Conservation (phyloP, 2,888 invertebrate genomes). For the Heliconius cydno region DNA sequence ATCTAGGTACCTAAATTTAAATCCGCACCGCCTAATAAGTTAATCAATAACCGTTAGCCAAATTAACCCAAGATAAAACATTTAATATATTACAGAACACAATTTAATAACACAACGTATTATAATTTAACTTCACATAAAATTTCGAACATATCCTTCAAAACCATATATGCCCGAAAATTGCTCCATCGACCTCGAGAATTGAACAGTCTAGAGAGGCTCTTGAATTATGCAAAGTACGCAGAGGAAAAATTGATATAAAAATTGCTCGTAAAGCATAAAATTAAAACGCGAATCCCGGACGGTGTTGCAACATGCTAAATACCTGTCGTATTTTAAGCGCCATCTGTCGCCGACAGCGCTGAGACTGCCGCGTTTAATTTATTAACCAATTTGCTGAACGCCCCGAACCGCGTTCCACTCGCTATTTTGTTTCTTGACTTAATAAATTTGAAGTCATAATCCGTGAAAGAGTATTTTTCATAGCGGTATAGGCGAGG, state of each 20-base stretch:
- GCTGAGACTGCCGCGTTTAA: slow-evolving; percentile 80
- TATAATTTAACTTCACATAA: slow-evolving; percentile 5
- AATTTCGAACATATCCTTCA: slow-evolving; percentile 33
- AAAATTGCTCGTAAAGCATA: slow-evolving; percentile 81
- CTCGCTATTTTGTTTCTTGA: slow-evolving; percentile 78
- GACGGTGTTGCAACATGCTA: slow-evolving; percentile 81
- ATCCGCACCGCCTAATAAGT: no score
- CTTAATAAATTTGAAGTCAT: slow-evolving; percentile 78
- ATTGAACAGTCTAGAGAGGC: slow-evolving; percentile 63
- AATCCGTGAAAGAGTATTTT: slow-evolving; percentile 69
- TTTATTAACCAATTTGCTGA: slow-evolving; percentile 82
- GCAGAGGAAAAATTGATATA: slow-evolving; percentile 76
- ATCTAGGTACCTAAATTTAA: no score
- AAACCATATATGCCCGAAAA: slow-evolving; percentile 59
- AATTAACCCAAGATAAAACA: neutral
- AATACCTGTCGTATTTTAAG: slow-evolving; percentile 82
- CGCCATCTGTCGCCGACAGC: slow-evolving; percentile 81
- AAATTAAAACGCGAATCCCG: slow-evolving; percentile 79
- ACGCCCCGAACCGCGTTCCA: slow-evolving; percentile 72
- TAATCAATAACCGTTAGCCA: neutral
- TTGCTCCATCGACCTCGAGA: slow-evolving; percentile 64
- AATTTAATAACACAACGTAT: neutral
- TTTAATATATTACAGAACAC: neutral
- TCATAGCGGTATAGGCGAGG: slow-evolving; percentile 56
- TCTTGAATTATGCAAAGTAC: slow-evolving; percentile 71